A percentile compares a stretch with the other conserved stretches of the same genome.
Evolutionary conservation across 2,888 invertebrate species (phyloP).

Genomic region (Pterostichus niger): DNA sequence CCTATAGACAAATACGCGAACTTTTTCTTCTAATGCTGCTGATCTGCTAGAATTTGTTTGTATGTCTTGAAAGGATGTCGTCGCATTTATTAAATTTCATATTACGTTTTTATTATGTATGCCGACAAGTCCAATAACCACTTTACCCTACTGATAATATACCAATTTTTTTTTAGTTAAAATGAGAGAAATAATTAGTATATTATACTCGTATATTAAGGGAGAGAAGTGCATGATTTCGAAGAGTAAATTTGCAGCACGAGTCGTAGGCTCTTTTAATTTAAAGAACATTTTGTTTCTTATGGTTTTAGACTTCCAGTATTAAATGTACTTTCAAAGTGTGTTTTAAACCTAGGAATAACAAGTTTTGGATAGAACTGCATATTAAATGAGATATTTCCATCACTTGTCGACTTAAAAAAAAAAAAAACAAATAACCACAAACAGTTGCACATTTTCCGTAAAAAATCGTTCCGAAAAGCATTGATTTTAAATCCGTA

Average conservation of each 20-base stretch:
- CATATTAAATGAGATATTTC: not conserved
- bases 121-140: constrained; percentile 4
- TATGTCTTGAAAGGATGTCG: constrained; percentile 39
- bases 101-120: constrained; percentile 5
- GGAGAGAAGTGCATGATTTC: no score
- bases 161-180: no score
- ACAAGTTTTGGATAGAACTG: not conserved
- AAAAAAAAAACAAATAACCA: not conserved
- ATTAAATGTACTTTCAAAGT: no score
- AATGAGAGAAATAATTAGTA: no score
- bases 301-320: no score
- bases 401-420: constrained; percentile 6
- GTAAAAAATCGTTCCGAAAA: not conserved
- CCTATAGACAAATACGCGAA: constrained; percentile 50
- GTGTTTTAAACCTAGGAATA: no score
- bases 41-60: constrained; percentile 45
- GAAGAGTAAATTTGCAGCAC: no score
- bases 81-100: constrained; percentile 25
- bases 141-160: not conserved
- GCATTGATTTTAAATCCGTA: constrained; percentile 29
- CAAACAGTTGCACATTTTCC: constrained; percentile 4
- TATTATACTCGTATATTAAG: no score
- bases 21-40: constrained; percentile 14
- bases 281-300: no score
- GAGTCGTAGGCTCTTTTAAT: no score